Percentiles rank a stretch among this genome's conserved stretches.
Evolutionary conservation across 2,113 vertebrate genomes (phyloP).

Genomic region (Hydrochoerus hydrochaeris): DNA sequence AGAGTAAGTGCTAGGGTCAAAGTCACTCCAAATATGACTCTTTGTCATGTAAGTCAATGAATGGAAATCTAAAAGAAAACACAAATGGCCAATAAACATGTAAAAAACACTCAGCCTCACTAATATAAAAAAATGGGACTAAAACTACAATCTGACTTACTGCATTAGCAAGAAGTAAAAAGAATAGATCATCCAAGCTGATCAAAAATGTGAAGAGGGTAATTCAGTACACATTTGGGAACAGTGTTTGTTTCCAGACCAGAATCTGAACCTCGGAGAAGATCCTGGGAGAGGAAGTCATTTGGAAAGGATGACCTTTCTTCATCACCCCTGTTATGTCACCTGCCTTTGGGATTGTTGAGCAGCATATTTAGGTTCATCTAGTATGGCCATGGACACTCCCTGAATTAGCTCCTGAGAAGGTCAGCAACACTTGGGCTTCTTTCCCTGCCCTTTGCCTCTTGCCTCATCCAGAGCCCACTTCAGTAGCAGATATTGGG

Average conservation of each 20-base stretch:
- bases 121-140: constrained; percentile 2
- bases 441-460: not conserved
- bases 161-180: not conserved
- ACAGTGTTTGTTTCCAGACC: not conserved
- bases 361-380: not conserved
- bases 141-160: not conserved
- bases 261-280: not conserved
- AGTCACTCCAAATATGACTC: not conserved
- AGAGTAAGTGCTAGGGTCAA: not conserved
- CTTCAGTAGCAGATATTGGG: not conserved
- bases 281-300: not conserved
- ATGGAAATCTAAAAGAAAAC: not conserved
- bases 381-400: not conserved
- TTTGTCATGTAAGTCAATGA: not conserved
- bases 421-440: not conserved
- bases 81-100: not conserved
- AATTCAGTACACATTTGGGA: not conserved
- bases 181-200: not conserved
- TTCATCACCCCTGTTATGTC: not conserved
- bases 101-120: not conserved
- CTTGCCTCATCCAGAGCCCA: not conserved
- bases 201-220: not conserved
- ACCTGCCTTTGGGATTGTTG: not conserved
- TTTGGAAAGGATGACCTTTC: not conserved
- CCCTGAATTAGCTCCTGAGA: not conserved